Percentiles rank a stretch among this genome's conserved stretches.
Conservation (phyloP, 2,113 vertebrate species). For the Labeo catla region DNA sequence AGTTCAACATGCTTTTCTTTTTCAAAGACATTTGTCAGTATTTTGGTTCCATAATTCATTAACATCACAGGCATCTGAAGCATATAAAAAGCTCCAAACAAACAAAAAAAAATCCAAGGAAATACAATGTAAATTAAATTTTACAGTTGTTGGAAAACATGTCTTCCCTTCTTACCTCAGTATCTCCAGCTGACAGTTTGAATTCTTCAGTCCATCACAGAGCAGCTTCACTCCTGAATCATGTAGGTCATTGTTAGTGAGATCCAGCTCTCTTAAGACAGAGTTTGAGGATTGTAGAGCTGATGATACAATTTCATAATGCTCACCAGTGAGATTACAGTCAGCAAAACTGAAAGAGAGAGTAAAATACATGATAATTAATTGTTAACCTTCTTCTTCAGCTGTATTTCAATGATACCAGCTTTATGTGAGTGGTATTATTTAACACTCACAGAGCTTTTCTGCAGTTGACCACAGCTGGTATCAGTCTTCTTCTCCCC, state of each 20-base stretch:
- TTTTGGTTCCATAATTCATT: too few species aligned
- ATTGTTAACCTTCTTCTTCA: neutral
- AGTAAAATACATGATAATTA: neutral
- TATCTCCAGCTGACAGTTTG: neutral
- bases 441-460: neutral
- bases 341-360: neutral
- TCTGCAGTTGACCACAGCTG: neutral
- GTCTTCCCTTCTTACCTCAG: neutral
- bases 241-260: neutral
- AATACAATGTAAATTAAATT: too few species aligned
- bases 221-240: neutral
- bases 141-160: too few species aligned
- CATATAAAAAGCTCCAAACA: too few species aligned
- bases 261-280: too few species aligned
- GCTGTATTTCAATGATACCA: neutral
- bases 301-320: neutral
- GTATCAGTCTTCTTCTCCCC: neutral
- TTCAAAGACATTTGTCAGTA: neutral
- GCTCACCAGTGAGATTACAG: neutral
- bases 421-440: too few species aligned
- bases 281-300: neutral
- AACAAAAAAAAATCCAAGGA: too few species aligned
- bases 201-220: neutral
- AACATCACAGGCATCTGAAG: too few species aligned
- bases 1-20: neutral